Conservation (phyloP, 2,797 vertebrate genomes). For the Xerus rutilus region DNA sequence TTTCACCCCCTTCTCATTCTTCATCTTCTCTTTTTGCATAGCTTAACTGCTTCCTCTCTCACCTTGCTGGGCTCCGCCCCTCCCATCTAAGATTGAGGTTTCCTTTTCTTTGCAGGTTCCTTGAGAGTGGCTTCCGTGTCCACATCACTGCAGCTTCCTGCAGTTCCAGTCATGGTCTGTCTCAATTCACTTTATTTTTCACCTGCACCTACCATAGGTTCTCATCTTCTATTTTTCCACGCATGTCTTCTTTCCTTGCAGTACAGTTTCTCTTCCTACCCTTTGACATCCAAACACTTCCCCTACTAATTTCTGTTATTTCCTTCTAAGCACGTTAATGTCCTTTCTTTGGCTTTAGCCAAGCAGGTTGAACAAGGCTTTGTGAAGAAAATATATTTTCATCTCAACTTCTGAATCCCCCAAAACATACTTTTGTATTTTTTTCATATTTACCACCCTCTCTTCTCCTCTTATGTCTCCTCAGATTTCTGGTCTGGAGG, state of each 20-base stretch:
- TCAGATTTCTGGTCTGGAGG: conserved; percentile 63
- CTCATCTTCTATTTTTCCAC: background rate
- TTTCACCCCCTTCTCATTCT: background rate
- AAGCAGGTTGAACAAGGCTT: conserved; percentile 51
- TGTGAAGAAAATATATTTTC: conserved; percentile 26
- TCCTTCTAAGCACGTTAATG: conserved; percentile 20
- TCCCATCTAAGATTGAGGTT: background rate
- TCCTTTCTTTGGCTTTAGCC: conserved; percentile 13
- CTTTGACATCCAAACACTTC: conserved; percentile 41
- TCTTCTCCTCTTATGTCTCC: background rate
- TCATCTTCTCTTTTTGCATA: background rate
- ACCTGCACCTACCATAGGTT: background rate
- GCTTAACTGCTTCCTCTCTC: background rate
- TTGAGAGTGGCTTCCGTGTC: conserved; percentile 4
- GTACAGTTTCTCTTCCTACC: conserved; percentile 16
- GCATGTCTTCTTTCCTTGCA: background rate
- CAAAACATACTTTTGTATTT: conserved; percentile 40
- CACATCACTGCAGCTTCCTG: background rate
- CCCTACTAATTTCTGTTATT: conserved; percentile 43
- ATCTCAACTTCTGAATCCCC: conserved; percentile 38
- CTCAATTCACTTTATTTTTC: background rate
- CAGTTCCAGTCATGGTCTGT: background rate
- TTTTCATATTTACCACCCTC: conserved; percentile 14
- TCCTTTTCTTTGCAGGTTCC: background rate
- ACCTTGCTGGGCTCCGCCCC: background rate